These are phyloP conservation scores for Eremobia ochroleuca DNA, from an alignment of 2,888 invertebrate species.

Conservation along the genomic window DNA sequence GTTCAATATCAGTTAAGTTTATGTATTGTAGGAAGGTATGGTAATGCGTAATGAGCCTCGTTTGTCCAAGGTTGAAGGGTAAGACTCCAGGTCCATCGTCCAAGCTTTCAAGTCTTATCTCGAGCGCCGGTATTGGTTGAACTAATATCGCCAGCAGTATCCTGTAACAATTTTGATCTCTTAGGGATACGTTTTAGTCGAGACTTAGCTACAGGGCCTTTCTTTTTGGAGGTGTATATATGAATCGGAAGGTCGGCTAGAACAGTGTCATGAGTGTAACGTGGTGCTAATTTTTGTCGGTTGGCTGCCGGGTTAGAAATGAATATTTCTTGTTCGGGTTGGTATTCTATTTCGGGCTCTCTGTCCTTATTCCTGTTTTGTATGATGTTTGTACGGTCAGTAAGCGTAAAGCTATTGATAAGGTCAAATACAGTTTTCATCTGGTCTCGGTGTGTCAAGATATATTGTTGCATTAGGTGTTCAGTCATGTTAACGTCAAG, in stretches of 20 bases:
- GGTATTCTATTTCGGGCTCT: conserved; percentile 19
- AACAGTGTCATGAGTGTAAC: conserved; percentile 11
- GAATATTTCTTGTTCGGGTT: conserved; percentile 15
- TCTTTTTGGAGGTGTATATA: not conserved
- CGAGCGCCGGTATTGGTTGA: not conserved
- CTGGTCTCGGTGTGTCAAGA: not conserved
- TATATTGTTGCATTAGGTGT: conserved; percentile 12
- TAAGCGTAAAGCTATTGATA: not conserved
- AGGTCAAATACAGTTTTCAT: conserved; percentile 8
- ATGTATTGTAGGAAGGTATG: conserved; percentile 22
- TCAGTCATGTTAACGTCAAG: conserved; percentile 14
- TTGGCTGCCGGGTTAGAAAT: conserved; percentile 5
- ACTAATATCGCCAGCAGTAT: not conserved
- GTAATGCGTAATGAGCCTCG: not conserved
- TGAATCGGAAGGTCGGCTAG: conserved; percentile 19
- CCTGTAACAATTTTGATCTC: not conserved
- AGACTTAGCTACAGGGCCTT: conserved; percentile 12
- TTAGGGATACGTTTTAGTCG: not conserved
- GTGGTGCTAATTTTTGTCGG: conserved; percentile 17
- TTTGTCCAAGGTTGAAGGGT: conserved; percentile 1
- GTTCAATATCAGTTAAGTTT: not conserved
- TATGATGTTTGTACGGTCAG: conserved; percentile 14
- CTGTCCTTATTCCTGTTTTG: conserved; percentile 12
- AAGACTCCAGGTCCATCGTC: not conserved
- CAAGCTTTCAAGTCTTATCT: not conserved